Conservation (phyloP, 2,888 invertebrate species). For the Heliconius ethilla region DNA sequence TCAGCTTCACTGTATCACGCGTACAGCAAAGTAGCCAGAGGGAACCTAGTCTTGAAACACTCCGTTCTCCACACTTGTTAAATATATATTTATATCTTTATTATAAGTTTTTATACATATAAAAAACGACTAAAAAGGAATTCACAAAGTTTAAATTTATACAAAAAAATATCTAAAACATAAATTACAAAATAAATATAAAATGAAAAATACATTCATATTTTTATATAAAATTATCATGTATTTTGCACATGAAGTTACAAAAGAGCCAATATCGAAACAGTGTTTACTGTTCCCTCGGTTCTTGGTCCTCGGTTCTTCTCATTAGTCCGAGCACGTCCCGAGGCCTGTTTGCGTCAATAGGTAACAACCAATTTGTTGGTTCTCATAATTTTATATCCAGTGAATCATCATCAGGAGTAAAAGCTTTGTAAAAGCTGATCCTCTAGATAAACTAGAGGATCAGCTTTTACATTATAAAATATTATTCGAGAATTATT, state of each 20-base stretch:
- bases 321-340: constrained; percentile 54
- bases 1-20: too few relatives aligned
- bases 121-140: neutral
- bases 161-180: neutral
- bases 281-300: neutral
- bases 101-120: neutral
- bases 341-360: constrained; percentile 43
- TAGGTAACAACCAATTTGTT: constrained; percentile 32
- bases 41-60: too few relatives aligned
- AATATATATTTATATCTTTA: too few relatives aligned
- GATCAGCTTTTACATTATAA: neutral
- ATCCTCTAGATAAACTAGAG: too few relatives aligned
- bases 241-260: neutral
- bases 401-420: neutral
- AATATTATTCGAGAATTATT: neutral
- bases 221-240: neutral
- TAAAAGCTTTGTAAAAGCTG: too few relatives aligned
- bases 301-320: constrained; percentile 7
- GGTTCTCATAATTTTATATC: constrained; percentile 20
- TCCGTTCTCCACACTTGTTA: too few relatives aligned
- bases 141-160: neutral
- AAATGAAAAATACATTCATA: neutral
- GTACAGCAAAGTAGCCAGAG: too few relatives aligned
- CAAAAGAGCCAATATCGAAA: neutral
- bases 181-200: neutral